Percentiles rank a stretch among this genome's conserved stretches.
These are phyloP conservation scores for Lepas anatifera DNA, from an alignment of 2,888 invertebrate genomes.

Conservation along the genomic window DNA sequence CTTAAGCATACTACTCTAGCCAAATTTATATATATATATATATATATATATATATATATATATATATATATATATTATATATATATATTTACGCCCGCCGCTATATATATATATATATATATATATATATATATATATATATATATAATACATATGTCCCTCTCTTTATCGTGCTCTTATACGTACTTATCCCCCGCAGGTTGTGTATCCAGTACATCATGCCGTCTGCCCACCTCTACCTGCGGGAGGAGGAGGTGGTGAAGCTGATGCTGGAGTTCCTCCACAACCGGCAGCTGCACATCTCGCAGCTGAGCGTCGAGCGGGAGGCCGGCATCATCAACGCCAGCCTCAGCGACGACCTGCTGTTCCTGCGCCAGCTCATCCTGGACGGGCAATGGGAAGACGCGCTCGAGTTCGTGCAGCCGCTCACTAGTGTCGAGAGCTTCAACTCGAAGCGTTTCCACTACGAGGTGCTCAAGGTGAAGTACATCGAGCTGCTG, in stretches of 20 bases:
- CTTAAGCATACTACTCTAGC: no score
- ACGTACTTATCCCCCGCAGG: no score
- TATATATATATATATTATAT: no score
- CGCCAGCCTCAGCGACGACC: conserved; percentile 84
- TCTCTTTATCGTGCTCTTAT: no score
- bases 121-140: no score
- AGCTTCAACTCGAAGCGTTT: conserved; percentile 74
- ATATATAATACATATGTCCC: no score
- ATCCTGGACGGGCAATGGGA: conserved; percentile 98
- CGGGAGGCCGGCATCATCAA: conserved; percentile 90
- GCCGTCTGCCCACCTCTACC: conserved; percentile 70
- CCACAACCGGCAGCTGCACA: conserved; percentile 80
- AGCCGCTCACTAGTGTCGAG: conserved; percentile 57
- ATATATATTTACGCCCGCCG: no score
- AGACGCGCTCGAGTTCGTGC: conserved; percentile 88
- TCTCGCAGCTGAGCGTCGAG: conserved; percentile 43
- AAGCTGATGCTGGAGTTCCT: conserved; percentile 73
- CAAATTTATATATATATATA: no score
- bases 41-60: no score
- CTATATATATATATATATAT: no score
- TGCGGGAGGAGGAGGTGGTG: conserved; percentile 80
- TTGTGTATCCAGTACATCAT: conserved; percentile 34
- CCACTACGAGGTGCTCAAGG: conserved; percentile 73
- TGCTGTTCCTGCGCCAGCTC: conserved; percentile 81
- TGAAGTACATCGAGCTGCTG: conserved; percentile 84